These are phyloP conservation scores for Acronicta psi DNA, from an alignment of 2,888 invertebrate genomes.

Conservation along the genomic window DNA sequence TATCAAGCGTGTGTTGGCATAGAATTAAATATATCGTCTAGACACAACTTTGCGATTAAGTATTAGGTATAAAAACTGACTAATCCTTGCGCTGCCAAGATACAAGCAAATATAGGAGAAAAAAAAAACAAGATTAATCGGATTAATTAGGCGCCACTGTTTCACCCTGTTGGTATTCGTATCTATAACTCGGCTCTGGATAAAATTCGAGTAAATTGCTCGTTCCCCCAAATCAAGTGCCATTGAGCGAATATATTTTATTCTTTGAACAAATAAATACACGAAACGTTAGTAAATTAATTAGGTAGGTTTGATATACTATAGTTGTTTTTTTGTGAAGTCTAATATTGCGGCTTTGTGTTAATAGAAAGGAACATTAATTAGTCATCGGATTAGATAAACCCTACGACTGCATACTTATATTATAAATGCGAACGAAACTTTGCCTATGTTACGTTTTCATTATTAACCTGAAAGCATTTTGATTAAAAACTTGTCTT, in stretches of 20 bases:
- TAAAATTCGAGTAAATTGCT: conserved; percentile 37
- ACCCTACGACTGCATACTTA: neutral
- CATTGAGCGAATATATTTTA: conserved; percentile 39
- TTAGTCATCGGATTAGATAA: conserved; percentile 8
- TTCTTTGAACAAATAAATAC: conserved; percentile 36
- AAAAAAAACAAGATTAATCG: conserved; percentile 61
- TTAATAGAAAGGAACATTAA: neutral
- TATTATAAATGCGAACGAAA: neutral
- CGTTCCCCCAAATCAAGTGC: conserved; percentile 42
- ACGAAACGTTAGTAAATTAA: conserved; percentile 15
- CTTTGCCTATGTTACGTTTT: too few species aligned
- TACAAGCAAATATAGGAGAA: conserved; percentile 32
- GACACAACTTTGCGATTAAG: neutral
- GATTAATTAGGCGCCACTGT: conserved; percentile 62
- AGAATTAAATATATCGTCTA: too few species aligned
- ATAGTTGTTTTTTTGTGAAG: too few species aligned
- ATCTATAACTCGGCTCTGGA: conserved; percentile 45
- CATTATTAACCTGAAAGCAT: too few species aligned
- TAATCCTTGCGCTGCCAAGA: conserved; percentile 14
- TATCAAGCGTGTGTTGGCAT: too few species aligned
- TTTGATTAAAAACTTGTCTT: too few species aligned
- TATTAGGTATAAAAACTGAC: neutral
- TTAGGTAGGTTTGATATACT: neutral
- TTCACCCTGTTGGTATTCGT: conserved; percentile 53
- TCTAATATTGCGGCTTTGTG: too few species aligned